These are phyloP conservation scores for Gouania willdenowi DNA, from an alignment of 2,797 vertebrate genomes.

Conservation along the genomic window DNA sequence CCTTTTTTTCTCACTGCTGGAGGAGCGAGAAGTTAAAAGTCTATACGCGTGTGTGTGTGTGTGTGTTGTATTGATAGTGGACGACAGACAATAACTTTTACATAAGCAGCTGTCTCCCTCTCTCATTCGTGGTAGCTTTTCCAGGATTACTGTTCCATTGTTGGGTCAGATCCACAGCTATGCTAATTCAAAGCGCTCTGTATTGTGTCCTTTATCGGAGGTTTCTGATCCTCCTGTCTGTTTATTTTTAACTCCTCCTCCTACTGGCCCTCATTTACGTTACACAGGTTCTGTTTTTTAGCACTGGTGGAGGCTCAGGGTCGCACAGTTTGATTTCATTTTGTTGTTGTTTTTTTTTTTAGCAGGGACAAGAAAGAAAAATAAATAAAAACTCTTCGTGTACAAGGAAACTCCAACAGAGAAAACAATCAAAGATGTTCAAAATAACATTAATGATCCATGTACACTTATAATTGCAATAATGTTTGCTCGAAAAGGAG, in stretches of 20 bases:
- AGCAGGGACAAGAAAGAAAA: no score
- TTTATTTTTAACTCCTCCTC: slow-evolving; percentile 68
- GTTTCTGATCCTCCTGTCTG: slow-evolving; percentile 55
- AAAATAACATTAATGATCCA: no score
- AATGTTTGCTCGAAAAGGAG: no score
- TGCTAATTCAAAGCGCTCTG: slow-evolving; percentile 70
- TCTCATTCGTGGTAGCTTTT: slow-evolving; percentile 72
- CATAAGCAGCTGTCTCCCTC: slow-evolving; percentile 75
- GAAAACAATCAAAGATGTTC: no score
- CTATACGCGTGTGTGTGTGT: slow-evolving; percentile 10
- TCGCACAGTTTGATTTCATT: no score
- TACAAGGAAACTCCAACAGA: no score
- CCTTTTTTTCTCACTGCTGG: slow-evolving; percentile 40
- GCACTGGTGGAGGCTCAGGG: slow-evolving; percentile 15
- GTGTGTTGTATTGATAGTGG: slow-evolving; percentile 57
- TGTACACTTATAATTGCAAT: no score
- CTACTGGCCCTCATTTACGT: slow-evolving; percentile 39
- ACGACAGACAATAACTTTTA: slow-evolving; percentile 64
- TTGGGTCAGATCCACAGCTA: slow-evolving; percentile 64
- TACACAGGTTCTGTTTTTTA: slow-evolving; percentile 35
- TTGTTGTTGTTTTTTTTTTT: background rate
- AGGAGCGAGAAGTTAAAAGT: slow-evolving; percentile 7
- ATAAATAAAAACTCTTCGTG: no score
- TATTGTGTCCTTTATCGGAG: slow-evolving; percentile 63
- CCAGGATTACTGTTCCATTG: slow-evolving; percentile 74